Percentiles rank a stretch among this genome's conserved stretches.
Conservation (phyloP, 2,797 vertebrate species). For the Rhodeus uyekii region DNA sequence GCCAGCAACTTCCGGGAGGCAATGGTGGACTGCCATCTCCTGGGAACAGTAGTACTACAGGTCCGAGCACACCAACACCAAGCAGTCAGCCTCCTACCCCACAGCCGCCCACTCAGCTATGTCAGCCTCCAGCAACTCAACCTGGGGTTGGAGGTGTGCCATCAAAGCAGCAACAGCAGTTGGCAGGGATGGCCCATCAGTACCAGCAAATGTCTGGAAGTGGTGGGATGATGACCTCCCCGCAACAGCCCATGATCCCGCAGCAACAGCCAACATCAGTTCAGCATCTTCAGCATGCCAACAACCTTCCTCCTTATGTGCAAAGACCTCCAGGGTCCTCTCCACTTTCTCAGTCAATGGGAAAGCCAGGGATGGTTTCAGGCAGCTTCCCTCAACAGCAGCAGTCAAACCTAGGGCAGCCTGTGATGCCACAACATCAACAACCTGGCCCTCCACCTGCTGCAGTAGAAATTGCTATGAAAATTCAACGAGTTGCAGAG, state of each 20-base stretch:
- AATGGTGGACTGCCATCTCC: slow-evolving; percentile 78
- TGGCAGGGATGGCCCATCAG: slow-evolving; percentile 61
- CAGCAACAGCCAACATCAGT: slow-evolving; percentile 79
- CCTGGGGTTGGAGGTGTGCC: slow-evolving; percentile 71
- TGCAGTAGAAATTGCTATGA: slow-evolving; percentile 93
- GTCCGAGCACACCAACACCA: slow-evolving; percentile 83
- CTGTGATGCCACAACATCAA: slow-evolving; percentile 79
- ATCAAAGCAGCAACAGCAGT: slow-evolving; percentile 70
- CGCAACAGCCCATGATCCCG: slow-evolving; percentile 74
- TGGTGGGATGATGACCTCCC: slow-evolving; percentile 74
- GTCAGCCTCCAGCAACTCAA: slow-evolving; percentile 67
- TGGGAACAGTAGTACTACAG: slow-evolving; percentile 71
- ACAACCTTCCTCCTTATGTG: slow-evolving; percentile 80
- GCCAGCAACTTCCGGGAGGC: slow-evolving; percentile 76
- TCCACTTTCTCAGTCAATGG: slow-evolving; percentile 82
- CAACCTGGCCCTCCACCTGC: slow-evolving; percentile 86
- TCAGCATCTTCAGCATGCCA: slow-evolving; percentile 81
- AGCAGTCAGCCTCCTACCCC: slow-evolving; percentile 90
- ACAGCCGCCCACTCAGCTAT: slow-evolving; percentile 83
- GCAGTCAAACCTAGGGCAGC: slow-evolving; percentile 77
- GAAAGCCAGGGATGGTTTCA: slow-evolving; percentile 88
- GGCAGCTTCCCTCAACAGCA: slow-evolving; percentile 85
- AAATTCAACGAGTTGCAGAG: slow-evolving; percentile 94
- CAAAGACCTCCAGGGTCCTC: slow-evolving; percentile 77
- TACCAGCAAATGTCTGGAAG: slow-evolving; percentile 69